Base-by-base conservation (phyloP, 2,797 vertebrate species). In the Schizopygopsis pylzovi region DNA sequence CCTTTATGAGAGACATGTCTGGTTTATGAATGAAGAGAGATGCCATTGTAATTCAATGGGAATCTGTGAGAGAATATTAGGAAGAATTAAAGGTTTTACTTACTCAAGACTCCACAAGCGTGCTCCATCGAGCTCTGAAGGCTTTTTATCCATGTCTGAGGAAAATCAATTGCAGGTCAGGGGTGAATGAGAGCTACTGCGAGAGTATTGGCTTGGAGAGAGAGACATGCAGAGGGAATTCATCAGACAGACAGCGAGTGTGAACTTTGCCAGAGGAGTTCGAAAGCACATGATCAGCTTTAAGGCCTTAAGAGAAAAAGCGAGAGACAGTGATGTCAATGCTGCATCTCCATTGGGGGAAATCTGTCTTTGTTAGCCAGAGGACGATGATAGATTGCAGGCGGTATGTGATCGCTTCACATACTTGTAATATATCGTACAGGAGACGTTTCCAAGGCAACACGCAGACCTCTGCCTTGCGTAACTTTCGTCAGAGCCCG, bases 341-440 rank as follows among this genome's bases (percentile, higher is more conserved):
- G 90, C 94, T 93, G 94, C 93, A 88, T 94, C 93, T 95, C 88
- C 87, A 76, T 91, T 88, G 92, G 87, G 90, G 65, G 37, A 91
- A 93, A 96, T 96, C 95, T 71, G 89, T 96, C 95, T 96, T 96
- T 79, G 94, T 96, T 96, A 96, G 94, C 90, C 93, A 94, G 93
- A 91, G 93, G 93, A 96, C 94, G 54, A 93, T 96, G 96, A 96
- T 95, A 94, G 94, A 96, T 96, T 90, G 92, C 90, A 71, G 94
- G 95, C 94, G 93, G 95, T 94, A 94, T 95, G 96, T 96, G 94
- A 96, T 96, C 92, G 91, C 94, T 96, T 95, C 94, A 86, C 89
- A 93, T 93, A 93, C 91, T 54, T 63, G 10, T 45, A 43, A 25
- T 71, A 49, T 70, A 56, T 49, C 0, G n/a, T 43, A 61, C 16